Conservation (phyloP, 2,797 vertebrate species). For the Urosaurus nigricauda region DNA sequence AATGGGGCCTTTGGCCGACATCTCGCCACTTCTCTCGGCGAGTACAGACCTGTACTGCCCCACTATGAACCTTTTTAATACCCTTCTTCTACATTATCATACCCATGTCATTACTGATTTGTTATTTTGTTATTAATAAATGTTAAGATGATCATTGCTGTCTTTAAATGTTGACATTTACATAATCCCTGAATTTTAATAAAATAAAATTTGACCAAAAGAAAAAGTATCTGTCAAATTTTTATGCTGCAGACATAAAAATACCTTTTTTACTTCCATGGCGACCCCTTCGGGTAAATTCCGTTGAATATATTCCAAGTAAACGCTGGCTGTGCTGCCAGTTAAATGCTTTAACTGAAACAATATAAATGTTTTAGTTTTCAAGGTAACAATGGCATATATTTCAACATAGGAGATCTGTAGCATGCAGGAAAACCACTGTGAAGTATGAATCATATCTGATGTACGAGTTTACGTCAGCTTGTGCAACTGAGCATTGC, state of each 20-base stretch:
- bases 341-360: constrained; percentile 88
- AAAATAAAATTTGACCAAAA: too few relatives aligned
- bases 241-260: background rate
- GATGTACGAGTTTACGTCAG: background rate
- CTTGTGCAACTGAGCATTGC: background rate
- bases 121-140: too few relatives aligned
- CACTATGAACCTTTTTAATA: too few relatives aligned
- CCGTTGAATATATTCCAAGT: constrained; percentile 95
- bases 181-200: too few relatives aligned
- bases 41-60: too few relatives aligned
- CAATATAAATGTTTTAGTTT: constrained; percentile 47
- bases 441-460: background rate
- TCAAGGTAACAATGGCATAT: background rate
- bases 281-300: constrained; percentile 97
- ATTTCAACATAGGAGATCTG: background rate
- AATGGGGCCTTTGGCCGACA: too few relatives aligned
- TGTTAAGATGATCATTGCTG: too few relatives aligned
- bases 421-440: background rate
- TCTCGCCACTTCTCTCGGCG: too few relatives aligned
- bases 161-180: too few relatives aligned
- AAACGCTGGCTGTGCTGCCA: constrained; percentile 89
- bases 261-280: constrained; percentile 94
- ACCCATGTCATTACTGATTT: too few relatives aligned
- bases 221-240: accelerated
- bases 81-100: too few relatives aligned